phyloP scores from a whole-genome alignment of 2,113 vertebrate genomes.

The Erythrocercus mccallii region DNA sequence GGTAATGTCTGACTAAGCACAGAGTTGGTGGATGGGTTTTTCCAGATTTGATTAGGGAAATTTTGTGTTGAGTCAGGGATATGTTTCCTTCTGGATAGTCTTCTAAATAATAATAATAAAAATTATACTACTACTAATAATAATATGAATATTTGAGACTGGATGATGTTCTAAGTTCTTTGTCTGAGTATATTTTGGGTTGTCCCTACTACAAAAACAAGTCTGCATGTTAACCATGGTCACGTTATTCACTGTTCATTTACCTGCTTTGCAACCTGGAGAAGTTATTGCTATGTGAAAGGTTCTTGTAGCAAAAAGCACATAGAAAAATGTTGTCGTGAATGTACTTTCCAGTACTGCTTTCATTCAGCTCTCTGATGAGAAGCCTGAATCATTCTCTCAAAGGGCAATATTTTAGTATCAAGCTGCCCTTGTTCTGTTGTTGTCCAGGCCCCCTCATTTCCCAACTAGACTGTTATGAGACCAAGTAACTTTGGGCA shows the following conservation, averaged over 20 bases:
- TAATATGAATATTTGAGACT: not conserved
- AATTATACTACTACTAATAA: rapidly evolving
- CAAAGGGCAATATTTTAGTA: not conserved
- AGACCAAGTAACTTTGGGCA: not conserved
- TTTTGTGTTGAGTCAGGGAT: not conserved
- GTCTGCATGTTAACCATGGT: not conserved
- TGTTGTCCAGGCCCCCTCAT: not conserved
- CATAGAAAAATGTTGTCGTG: not conserved
- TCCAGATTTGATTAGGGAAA: not conserved
- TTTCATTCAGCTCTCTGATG: not conserved
- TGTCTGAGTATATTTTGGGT: not conserved
- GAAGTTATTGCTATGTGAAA: not conserved
- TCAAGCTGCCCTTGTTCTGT: not conserved
- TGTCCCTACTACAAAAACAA: not conserved
- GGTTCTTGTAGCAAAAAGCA: not conserved
- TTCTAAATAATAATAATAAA: not conserved
- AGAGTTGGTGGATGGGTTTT: not conserved
- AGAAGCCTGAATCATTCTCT: not conserved
- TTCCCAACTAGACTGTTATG: not conserved
- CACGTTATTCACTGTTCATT: rapidly evolving
- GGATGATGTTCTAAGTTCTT: not conserved
- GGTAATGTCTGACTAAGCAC: not conserved
- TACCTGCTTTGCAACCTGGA: not conserved
- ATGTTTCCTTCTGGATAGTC: not conserved
- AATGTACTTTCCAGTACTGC: not conserved